Evolutionary conservation across 2,113 vertebrate genomes (phyloP).

Genomic region (Aptenodytes forsteri): DNA sequence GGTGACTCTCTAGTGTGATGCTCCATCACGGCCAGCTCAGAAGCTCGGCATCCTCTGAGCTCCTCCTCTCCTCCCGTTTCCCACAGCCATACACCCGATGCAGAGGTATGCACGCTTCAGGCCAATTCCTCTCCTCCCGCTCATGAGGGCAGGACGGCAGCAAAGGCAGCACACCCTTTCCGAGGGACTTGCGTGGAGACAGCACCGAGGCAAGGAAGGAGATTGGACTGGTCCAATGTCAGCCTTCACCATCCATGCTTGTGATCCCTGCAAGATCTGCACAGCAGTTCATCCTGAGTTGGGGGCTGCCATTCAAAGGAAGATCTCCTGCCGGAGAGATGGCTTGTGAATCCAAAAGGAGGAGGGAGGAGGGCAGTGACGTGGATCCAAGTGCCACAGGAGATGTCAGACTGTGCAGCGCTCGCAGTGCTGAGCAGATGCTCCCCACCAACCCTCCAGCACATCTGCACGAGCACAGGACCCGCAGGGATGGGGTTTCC

Average conservation of each 20-base stretch:
- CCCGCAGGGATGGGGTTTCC: neutral
- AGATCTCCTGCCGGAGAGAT: neutral
- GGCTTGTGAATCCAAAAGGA: neutral
- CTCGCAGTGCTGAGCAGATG: neutral
- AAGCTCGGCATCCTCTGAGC: neutral
- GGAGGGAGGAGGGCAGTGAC: neutral
- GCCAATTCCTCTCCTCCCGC: neutral
- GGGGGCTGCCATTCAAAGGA: neutral
- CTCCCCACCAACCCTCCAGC: neutral
- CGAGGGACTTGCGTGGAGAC: neutral
- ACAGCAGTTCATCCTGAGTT: neutral
- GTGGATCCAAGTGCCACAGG: neutral
- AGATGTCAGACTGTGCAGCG: neutral
- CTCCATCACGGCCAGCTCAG: neutral
- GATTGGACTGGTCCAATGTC: rapidly evolving
- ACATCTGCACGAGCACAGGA: rapidly evolving
- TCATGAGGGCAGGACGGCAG: neutral
- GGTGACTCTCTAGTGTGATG: neutral
- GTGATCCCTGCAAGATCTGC: neutral
- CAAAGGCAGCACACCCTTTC: neutral
- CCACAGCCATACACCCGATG: neutral
- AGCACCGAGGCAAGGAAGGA: neutral
- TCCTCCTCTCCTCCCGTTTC: neutral
- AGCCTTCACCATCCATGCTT: neutral
- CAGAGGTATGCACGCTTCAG: neutral